A percentile compares a stretch with the other conserved stretches of the same genome.
These are phyloP conservation scores for Andricus grossulariae DNA, from an alignment of 1,140 invertebrate species.

Conservation along the genomic window DNA sequence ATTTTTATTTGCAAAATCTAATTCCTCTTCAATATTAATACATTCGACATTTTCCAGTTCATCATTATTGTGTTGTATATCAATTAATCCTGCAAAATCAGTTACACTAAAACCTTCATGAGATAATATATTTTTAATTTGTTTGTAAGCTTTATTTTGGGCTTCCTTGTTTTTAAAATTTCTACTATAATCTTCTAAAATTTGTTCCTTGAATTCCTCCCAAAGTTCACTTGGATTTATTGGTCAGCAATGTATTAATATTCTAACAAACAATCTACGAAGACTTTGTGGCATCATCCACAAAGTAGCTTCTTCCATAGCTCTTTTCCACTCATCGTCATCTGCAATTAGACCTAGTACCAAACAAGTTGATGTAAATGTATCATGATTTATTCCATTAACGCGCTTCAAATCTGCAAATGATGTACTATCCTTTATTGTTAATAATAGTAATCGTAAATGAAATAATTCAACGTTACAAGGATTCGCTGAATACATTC, in stretches of 20 bases:
- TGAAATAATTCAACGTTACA: no score
- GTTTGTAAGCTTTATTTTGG: background rate
- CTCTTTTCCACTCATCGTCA: slow-evolving; percentile 41
- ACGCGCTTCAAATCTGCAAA: no score
- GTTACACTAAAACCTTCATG: background rate
- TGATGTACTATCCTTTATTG: no score
- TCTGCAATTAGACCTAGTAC: no score
- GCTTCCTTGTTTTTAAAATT: background rate
- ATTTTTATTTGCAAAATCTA: background rate
- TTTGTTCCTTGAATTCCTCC: slow-evolving; percentile 12
- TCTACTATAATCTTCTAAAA: background rate
- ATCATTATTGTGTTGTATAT: background rate
- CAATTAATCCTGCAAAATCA: background rate
- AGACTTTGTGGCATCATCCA: slow-evolving; percentile 34
- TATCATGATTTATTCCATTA: no score
- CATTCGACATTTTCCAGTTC: background rate
- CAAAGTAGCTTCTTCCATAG: slow-evolving; percentile 32
- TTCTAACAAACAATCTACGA: slow-evolving; percentile 30
- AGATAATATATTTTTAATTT: background rate
- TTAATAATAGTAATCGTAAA: no score
- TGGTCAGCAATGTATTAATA: background rate
- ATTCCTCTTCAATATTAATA: background rate
- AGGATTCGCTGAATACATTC: no score
- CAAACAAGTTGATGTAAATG: no score
- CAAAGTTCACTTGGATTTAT: slow-evolving; percentile 30